A percentile compares a stretch with the other conserved stretches of the same genome.
phyloP scores from a whole-genome alignment of 2,113 vertebrate species.

The Hippocampus mohnikei region DNA sequence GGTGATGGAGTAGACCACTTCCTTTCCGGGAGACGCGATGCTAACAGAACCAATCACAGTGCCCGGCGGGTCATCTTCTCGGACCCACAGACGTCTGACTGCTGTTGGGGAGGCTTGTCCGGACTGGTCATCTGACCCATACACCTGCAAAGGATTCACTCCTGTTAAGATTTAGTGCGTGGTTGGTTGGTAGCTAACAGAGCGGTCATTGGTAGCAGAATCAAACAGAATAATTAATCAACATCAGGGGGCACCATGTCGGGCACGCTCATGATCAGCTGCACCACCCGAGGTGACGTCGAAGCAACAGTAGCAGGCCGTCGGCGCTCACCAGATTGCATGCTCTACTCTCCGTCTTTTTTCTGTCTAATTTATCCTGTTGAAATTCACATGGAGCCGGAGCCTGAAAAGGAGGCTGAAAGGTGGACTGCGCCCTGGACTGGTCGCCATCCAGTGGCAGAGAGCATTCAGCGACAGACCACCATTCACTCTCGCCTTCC shows the following conservation, averaged over 20 bases:
- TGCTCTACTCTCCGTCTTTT: too few relatives aligned
- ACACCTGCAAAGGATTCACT: slow-evolving; percentile 71
- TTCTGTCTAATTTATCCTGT: too few relatives aligned
- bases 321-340: too few relatives aligned
- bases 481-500: background rate
- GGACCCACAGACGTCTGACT: slow-evolving; percentile 73
- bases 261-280: too few relatives aligned
- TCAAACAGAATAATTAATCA: too few relatives aligned
- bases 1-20: slow-evolving; percentile 70
- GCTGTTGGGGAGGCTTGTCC: slow-evolving; percentile 47
- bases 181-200: background rate
- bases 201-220: too few relatives aligned
- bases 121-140: slow-evolving; percentile 56
- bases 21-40: slow-evolving; percentile 42
- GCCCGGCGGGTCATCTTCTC: slow-evolving; percentile 77
- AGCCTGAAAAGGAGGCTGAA: too few relatives aligned
- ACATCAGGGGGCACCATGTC: too few relatives aligned
- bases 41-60: slow-evolving; percentile 74
- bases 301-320: too few relatives aligned
- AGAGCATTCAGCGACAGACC: too few relatives aligned
- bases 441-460: background rate
- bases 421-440: background rate
- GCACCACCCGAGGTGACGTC: too few relatives aligned
- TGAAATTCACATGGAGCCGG: too few relatives aligned
- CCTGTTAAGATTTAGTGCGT: background rate